These are phyloP conservation scores for Xylocopa sonorina DNA, from an alignment of 1,140 invertebrate species.

Conservation along the genomic window DNA sequence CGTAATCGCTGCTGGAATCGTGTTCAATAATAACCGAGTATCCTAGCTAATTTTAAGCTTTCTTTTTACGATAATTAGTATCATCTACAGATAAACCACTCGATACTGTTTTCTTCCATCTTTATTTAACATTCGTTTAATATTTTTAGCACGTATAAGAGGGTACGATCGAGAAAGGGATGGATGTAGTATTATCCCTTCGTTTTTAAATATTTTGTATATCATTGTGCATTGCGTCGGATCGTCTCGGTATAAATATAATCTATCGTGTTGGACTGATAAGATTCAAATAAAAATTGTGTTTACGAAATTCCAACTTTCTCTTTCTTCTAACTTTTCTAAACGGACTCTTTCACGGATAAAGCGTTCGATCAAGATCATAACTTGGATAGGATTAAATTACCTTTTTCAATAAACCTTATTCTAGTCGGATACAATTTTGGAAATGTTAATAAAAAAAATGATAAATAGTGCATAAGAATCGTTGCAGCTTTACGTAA, in stretches of 20 bases:
- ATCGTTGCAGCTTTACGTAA: slow-evolving; percentile 18
- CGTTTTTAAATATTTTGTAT: background rate
- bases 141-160: background rate
- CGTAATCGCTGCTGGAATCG: background rate
- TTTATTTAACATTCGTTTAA: background rate
- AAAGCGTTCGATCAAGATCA: too few relatives aligned
- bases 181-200: background rate
- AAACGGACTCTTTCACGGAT: background rate
- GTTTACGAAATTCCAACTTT: background rate
- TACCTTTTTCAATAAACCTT: too few relatives aligned
- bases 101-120: background rate
- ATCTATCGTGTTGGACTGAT: background rate
- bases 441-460: slow-evolving; percentile 19
- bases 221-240: background rate
- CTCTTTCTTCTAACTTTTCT: background rate
- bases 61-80: background rate
- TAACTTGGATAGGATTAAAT: background rate
- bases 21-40: background rate
- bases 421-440: too few relatives aligned
- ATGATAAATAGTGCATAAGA: background rate
- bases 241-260: background rate
- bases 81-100: background rate
- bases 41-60: slow-evolving; percentile 1
- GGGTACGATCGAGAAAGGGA: background rate
- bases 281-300: background rate